Base-by-base conservation (phyloP, 2,113 vertebrate genomes). In the Myrmophylax atrothorax region DNA sequence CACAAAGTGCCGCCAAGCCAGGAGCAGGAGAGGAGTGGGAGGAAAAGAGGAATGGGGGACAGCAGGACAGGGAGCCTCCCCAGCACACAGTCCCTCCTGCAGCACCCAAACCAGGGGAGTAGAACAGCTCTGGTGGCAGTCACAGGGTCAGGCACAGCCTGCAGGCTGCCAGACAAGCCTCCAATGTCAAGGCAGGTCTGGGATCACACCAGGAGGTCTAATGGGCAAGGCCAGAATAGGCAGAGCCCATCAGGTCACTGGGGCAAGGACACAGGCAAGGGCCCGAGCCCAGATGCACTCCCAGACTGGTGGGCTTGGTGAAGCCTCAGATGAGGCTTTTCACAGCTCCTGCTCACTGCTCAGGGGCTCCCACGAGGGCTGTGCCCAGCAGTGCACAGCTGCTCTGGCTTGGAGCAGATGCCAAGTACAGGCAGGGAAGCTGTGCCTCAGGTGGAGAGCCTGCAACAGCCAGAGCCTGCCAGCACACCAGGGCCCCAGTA, bases 361-460 rank as follows among this genome's bases (percentile, higher is more conserved):
- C 3, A 2, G 31, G 14, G 12, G 3, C 25, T 33, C 63, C 60
- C n/a, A 25, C 20, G 25, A 4, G 23, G 64, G 46, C 52, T 11
- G 0, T 3, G 12, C 23, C 46, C 28, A 14, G 52, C 5, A 10
- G 14, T 4, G 10, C 58, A 3, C 14, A 14, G 49, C 35, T 23
- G n/a, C 68, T 3, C 49, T 16, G 64, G 53, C 7, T 12, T 14
- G 12, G 69, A 42, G 50, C 87, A 33, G n/a, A 10, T 4, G 1
- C 31, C 1, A 1, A n/a, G 18, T 3, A 1, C 53, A 5, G 14
- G 50, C 56, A 26, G 53, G 42, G 75, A 11, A 66, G 33, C 40
- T 0, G 0, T 2, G 6, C 2, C 7, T 18, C 0, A 0, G 23
- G 1, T 0, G 12, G 35, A 16, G 49, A 28, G 33, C 33, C 19